Evolutionary conservation across 1,140 invertebrate genomes (phyloP), one percentile per base, ranked within the genome.

Genomic region (Papilio machaon): DNA sequence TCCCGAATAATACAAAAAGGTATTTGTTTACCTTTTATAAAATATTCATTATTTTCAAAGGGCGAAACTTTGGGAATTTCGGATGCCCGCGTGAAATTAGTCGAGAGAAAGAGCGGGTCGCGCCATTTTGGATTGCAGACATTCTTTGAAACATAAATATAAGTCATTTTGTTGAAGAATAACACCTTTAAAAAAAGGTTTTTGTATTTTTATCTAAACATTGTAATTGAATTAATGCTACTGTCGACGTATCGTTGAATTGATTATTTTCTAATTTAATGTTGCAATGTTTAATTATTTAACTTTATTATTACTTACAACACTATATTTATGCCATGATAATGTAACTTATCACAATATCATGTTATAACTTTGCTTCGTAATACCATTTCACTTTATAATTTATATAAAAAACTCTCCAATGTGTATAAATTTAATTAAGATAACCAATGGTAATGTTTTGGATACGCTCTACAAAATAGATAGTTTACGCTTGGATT

Each of bases 1-100:
- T 64, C 64, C 30, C 13, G 64, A 70, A 70, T 67, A 30, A 17
- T n/a, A 7, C 43, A 6, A 15, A 49, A 49, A 47, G 47, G 47
- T 52, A 23, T 23, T 67, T 67, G 58, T 79, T 79, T 67, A 52
- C 60, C 67, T 76, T 60, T 67, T 79, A 79, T 67, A 64, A 79
- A 64, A 43, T 17, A 67, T 79, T 79, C 77, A 64, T 67, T 79
- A 67, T 23, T 67, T 43, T 67, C 47, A 35, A 52, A 35, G 49
- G 74, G 23, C 11, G 47, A 76, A 49, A 52, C 23, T 76, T 79
- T 0, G 77, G 47, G 77, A 79, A 67, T 79, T 79, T 67, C 60
- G 58, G 60, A 17, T 23, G n/a, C 58, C 46, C 49, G 43, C 8
- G 54, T 78, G 54, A 64, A 47, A 67, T 76, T 47, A 73, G 7